Evolutionary conservation across 1,140 invertebrate species (phyloP).

Genomic region (Bombus sylvicola): DNA sequence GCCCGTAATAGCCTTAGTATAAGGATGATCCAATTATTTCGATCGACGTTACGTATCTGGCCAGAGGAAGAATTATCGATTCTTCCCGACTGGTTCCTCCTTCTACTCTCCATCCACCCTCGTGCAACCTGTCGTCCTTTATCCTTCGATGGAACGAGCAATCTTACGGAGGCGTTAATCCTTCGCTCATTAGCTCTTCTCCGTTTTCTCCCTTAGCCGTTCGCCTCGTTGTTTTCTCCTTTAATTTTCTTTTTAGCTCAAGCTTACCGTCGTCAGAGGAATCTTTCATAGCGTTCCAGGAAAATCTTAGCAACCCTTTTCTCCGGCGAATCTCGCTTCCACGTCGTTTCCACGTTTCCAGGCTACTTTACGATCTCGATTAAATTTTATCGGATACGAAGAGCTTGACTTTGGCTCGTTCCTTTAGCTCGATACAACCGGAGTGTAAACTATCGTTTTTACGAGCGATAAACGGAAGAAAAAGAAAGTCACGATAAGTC

Average conservation of each 20-base stretch:
- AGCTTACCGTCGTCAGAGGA: neutral
- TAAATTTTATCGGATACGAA: constrained; percentile 45
- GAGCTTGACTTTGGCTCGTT: constrained; percentile 34
- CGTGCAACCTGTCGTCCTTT: constrained; percentile 39
- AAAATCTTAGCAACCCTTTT: constrained; percentile 26
- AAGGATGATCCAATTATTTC: constrained; percentile 61
- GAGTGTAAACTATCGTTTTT: constrained; percentile 41
- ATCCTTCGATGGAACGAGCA: constrained; percentile 33
- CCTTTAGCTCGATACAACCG: constrained; percentile 26
- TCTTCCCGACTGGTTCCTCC: constrained; percentile 28
- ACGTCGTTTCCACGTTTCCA: constrained; percentile 29
- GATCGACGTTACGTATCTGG: constrained; percentile 52
- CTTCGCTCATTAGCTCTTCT: constrained; percentile 63
- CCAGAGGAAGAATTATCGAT: constrained; percentile 49
- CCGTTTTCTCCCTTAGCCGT: neutral
- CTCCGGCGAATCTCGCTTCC: neutral
- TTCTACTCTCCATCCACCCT: neutral
- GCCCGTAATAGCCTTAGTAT: constrained; percentile 48
- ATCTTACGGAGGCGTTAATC: constrained; percentile 59
- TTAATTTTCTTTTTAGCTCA: neutral
- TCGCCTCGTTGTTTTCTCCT: neutral
- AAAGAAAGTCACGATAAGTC: constrained; percentile 37
- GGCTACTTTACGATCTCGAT: constrained; percentile 47
- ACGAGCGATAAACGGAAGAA: constrained; percentile 29
- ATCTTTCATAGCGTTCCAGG: constrained; percentile 11